Evolutionary conservation across 2,888 invertebrate genomes (phyloP).

Genomic region (Eilema sororculum): DNA sequence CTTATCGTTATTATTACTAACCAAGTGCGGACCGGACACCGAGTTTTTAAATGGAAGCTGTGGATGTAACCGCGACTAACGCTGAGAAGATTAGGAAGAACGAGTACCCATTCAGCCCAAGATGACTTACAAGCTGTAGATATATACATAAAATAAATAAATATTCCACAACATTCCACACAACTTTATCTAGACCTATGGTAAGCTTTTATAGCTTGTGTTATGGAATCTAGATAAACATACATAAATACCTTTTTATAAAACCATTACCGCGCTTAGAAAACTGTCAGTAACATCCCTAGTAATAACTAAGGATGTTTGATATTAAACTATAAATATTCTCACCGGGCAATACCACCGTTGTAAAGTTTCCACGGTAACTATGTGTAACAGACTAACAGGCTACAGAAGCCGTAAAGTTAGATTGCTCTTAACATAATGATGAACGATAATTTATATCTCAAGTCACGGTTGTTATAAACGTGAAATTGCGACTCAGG

Average conservation of each 20-base stretch:
- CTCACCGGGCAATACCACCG: conserved; percentile 21
- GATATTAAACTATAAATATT: conserved; percentile 59
- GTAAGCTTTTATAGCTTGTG: no score
- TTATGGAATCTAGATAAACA: no score
- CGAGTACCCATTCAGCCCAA: no score
- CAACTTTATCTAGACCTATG: no score
- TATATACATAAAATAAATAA: no score
- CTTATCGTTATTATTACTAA: no score
- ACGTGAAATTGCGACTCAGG: not conserved
- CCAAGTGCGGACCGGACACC: no score
- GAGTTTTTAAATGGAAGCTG: no score
- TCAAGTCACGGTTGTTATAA: conserved; percentile 17
- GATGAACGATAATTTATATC: conserved; percentile 24
- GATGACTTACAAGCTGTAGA: not conserved
- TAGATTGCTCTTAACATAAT: conserved; percentile 30
- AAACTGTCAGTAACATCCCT: not conserved
- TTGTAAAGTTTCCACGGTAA: conserved; percentile 55
- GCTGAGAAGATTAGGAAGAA: no score
- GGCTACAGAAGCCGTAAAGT: conserved; percentile 35
- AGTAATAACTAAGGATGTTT: conserved; percentile 45
- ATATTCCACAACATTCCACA: no score
- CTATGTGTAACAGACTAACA: conserved; percentile 28
- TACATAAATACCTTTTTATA: no score
- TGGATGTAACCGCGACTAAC: no score
- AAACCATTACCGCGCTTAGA: not conserved